Evolutionary conservation across 2,797 vertebrate species (phyloP).

Genomic region (Crax fasciolata): DNA sequence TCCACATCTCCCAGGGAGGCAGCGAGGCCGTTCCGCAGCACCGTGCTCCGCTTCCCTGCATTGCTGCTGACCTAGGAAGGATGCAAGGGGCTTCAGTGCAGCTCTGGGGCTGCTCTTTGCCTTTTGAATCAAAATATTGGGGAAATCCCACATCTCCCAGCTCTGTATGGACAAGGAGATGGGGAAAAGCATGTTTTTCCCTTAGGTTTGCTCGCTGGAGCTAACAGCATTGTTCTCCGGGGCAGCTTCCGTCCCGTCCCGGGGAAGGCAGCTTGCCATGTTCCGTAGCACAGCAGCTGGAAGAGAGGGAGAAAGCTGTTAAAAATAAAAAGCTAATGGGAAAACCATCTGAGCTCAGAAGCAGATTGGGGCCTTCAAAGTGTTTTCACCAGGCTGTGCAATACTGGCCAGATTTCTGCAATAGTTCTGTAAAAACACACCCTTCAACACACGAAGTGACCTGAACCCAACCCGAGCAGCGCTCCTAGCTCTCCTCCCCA

Average conservation of each 20-base stretch:
- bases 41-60: not conserved
- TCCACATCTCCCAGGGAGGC: not conserved
- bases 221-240: not conserved
- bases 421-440: not conserved
- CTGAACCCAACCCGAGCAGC: not conserved
- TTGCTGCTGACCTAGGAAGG: not conserved
- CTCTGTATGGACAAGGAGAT: not conserved
- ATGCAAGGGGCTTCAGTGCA: not conserved
- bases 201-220: not conserved
- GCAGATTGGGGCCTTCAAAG: not conserved
- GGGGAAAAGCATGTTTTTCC: not conserved
- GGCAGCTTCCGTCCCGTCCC: not conserved
- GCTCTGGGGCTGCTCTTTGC: not conserved
- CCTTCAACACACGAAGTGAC: not conserved
- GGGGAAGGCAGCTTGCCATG: not conserved
- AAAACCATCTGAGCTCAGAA: not conserved
- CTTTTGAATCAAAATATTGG: fast-evolving
- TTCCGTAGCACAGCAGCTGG: not conserved
- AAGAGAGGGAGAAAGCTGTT: not conserved
- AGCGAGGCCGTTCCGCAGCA: not conserved
- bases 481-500: not conserved
- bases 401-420: not conserved
- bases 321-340: not conserved
- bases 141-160: fast-evolving
- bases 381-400: not conserved